Evolutionary conservation across 2,797 vertebrate genomes (phyloP).

Genomic region (Pangasius mekongensis): DNA sequence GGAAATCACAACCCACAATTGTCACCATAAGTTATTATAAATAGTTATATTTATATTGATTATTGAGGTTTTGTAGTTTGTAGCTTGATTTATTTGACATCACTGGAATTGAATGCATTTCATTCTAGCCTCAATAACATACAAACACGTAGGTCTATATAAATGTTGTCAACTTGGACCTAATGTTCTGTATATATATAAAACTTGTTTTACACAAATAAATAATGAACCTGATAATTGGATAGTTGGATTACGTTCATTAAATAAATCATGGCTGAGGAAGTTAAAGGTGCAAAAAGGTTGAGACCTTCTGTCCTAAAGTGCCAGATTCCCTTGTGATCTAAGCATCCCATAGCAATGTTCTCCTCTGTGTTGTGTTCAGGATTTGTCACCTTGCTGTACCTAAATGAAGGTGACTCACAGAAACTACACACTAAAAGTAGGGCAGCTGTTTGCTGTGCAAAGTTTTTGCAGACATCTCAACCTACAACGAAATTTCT

Average conservation of each 20-base stretch:
- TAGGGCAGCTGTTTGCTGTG: slow-evolving; percentile 40
- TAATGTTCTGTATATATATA: too few species aligned
- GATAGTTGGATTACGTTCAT: neutral
- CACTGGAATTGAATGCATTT: too few species aligned
- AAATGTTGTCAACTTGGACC: too few species aligned
- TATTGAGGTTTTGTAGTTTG: neutral
- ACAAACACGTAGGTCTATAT: too few species aligned
- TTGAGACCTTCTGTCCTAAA: neutral
- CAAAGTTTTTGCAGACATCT: slow-evolving; percentile 32
- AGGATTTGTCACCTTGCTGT: slow-evolving; percentile 30
- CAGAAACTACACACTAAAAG: slow-evolving; percentile 41
- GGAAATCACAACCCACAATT: neutral
- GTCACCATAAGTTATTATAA: too few species aligned
- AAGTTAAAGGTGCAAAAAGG: neutral
- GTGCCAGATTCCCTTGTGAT: neutral
- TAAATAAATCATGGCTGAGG: neutral
- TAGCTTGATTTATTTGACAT: neutral
- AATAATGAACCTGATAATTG: neutral
- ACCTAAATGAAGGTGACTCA: slow-evolving; percentile 36
- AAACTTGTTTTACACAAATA: too few species aligned
- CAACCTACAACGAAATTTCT: slow-evolving; percentile 29
- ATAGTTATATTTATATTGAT: neutral
- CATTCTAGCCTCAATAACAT: too few species aligned
- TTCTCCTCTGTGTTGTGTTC: slow-evolving; percentile 31
- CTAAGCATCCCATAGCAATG: neutral